Conservation (phyloP, 2,113 vertebrate genomes). For the Oreochromis spilurus region DNA sequence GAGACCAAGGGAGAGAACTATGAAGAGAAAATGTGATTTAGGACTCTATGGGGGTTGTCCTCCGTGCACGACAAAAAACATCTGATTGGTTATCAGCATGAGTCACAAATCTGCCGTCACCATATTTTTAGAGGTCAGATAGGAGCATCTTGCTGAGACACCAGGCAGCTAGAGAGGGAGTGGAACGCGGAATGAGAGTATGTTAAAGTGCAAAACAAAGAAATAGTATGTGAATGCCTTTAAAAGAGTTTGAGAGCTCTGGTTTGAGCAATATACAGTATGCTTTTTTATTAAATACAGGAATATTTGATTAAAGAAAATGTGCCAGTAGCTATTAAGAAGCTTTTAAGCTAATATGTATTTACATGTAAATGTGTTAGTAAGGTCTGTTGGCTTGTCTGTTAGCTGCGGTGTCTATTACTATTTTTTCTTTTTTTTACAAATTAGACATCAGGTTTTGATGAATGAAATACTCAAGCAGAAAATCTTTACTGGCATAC, state of each 20-base stretch:
- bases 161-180: background rate
- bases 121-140: slow-evolving; percentile 67
- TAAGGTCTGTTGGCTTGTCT: background rate
- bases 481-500: background rate
- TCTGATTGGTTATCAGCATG: slow-evolving; percentile 63
- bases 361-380: background rate
- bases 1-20: slow-evolving; percentile 27
- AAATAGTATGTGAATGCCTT: background rate
- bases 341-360: background rate
- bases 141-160: slow-evolving; percentile 32
- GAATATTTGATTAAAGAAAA: background rate
- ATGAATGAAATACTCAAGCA: background rate
- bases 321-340: background rate
- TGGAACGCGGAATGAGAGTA: background rate
- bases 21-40: slow-evolving; percentile 59
- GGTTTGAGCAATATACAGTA: background rate
- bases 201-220: background rate
- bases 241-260: background rate
- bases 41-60: slow-evolving; percentile 27
- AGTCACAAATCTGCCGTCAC: slow-evolving; percentile 59
- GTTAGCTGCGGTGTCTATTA: background rate
- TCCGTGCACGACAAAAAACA: slow-evolving; percentile 36
- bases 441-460: background rate
- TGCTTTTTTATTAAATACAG: background rate
- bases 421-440: background rate